phyloP scores from a whole-genome alignment of 2,113 vertebrate species.

The Seriola dumerili region DNA sequence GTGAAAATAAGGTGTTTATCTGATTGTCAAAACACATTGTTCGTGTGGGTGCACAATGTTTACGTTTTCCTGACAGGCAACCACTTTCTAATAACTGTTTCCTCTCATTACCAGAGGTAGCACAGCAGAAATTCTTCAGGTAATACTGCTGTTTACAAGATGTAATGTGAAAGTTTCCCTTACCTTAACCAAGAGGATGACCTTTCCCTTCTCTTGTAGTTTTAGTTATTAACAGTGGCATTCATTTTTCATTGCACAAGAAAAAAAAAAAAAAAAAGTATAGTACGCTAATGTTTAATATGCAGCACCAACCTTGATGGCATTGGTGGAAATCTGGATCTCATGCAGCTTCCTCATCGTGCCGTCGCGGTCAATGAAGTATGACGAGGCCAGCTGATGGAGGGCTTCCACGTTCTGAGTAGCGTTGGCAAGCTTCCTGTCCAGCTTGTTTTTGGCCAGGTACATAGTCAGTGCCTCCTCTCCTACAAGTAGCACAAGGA shows the following conservation, averaged over 20 bases:
- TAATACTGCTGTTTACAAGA: background rate
- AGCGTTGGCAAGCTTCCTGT: slow-evolving; percentile 93
- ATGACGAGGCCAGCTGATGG: slow-evolving; percentile 98
- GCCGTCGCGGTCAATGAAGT: slow-evolving; percentile 98
- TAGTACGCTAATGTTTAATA: background rate
- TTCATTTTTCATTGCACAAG: background rate
- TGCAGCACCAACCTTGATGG: slow-evolving; percentile 91
- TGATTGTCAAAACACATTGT: slow-evolving; percentile 2
- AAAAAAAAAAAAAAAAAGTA: background rate
- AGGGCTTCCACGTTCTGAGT: slow-evolving; percentile 96
- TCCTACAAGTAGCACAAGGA: slow-evolving; percentile 82
- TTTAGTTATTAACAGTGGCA: too few species aligned
- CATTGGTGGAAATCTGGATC: slow-evolving; percentile 98
- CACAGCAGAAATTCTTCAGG: background rate
- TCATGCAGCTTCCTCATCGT: slow-evolving; percentile 99
- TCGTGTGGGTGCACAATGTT: background rate
- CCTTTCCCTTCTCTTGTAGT: too few species aligned
- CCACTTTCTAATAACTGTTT: background rate
- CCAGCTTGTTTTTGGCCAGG: slow-evolving; percentile 97
- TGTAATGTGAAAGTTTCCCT: background rate
- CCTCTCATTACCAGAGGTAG: background rate
- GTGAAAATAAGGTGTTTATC: slow-evolving; percentile 8
- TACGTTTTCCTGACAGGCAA: background rate
- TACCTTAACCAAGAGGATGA: too few species aligned
- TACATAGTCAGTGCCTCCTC: slow-evolving; percentile 99